A percentile compares a stretch with the other conserved stretches of the same genome.
These are phyloP conservation scores for Halichoeres trimaculatus DNA, from an alignment of 2,113 vertebrate genomes.

Conservation along the genomic window DNA sequence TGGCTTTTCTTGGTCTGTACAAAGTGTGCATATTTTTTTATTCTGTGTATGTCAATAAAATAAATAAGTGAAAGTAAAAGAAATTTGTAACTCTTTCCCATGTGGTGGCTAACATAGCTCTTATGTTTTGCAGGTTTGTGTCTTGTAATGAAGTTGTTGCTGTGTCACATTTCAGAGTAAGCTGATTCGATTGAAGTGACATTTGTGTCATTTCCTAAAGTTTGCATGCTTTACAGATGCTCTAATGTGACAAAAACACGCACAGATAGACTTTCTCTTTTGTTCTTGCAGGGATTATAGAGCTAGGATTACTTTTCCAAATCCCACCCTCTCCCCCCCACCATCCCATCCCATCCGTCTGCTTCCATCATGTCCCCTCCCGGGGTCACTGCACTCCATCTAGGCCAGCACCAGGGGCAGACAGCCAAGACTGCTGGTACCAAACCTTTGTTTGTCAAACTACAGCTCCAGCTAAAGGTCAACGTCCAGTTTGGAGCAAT, in stretches of 20 bases:
- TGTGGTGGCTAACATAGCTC: too few species aligned
- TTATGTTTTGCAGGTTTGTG: too few species aligned
- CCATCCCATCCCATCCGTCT: constrained; percentile 20
- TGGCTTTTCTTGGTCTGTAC: too few species aligned
- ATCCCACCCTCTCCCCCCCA: constrained; percentile 27
- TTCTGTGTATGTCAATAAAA: too few species aligned
- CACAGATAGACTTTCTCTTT: constrained; percentile 27
- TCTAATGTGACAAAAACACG: constrained; percentile 15
- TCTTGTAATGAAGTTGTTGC: too few species aligned
- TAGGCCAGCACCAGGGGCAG: constrained; percentile 7
- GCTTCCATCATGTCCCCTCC: constrained; percentile 33
- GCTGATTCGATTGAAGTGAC: not conserved
- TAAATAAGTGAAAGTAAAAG: too few species aligned
- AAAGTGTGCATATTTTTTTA: too few species aligned
- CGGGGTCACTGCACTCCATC: constrained; percentile 24
- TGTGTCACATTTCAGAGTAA: too few species aligned
- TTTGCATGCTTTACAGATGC: not conserved
- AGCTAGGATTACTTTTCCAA: constrained; percentile 47
- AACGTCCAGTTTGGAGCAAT: not conserved
- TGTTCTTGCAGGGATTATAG: constrained; percentile 50
- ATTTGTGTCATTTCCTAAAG: not conserved
- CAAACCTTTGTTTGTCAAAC: too few species aligned
- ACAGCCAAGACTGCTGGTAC: not conserved
- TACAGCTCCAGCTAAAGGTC: not conserved
- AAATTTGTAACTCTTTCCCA: too few species aligned